Base-by-base conservation (phyloP, 1,140 invertebrate genomes). In the Zaprionus kolodkinae region DNA sequence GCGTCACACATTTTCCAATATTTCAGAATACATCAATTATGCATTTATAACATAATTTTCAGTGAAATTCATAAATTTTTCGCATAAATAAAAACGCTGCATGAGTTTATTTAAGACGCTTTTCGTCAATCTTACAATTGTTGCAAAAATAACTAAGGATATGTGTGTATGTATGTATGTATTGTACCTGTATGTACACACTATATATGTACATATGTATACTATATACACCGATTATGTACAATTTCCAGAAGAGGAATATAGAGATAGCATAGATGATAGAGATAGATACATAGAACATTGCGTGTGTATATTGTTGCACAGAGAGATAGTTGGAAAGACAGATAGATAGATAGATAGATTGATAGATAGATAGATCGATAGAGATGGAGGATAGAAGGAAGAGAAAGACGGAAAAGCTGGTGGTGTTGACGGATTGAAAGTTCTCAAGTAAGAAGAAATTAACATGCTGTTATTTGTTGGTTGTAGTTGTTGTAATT, bases 121-220 rank as follows among this genome's bases (percentile, higher is more conserved):
- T 59, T 89, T 89, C 76, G 78, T 89, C 85, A 89, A 89, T 89
- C 79, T 89, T 89, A 85, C 83, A 83, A 89, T 89, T 89, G 85
- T 89, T 89, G 85, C 85, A 81, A 78, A 81, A 78, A 81, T 85
- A 73, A 74, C 78, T 89, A 81, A 54, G 81, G 33, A 60, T 59
- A 36, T 72, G 61, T 73, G 56, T 73, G 56, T 67, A 62, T 68
- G 35, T 43, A 54, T 70, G 13, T 66, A 68, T 54, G 38, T 56
- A 62, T 43, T 55, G 40, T 64, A 59, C 45, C 45, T 21, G 45
- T 48, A 48, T 48, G 45, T 48, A 48, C 45, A 48, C 17, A 50
- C 45, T 50, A 50, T 50, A 50, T 50, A 50, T 50, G 45, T 25
- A 50, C 17, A 25, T 25, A 25, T 25, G 11, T 50, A 50, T 72